Base-by-base conservation (phyloP, 2,797 vertebrate genomes). In the Trachurus trachurus region DNA sequence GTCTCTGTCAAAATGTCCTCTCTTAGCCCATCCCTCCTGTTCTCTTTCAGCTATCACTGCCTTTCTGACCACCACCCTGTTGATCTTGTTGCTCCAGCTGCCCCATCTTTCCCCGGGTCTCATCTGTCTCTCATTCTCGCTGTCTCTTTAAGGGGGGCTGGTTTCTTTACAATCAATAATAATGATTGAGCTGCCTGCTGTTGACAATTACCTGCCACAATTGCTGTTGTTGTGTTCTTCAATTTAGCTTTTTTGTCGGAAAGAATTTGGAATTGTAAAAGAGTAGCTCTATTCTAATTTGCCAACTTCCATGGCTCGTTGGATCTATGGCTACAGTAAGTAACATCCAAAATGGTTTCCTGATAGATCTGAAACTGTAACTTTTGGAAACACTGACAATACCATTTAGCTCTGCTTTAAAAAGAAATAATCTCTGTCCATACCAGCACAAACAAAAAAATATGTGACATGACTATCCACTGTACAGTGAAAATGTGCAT, bases 141-240 rank as follows among this genome's bases (percentile, higher is more conserved):
- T 44, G 7, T 74, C 66, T 74, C 50, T 39, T 59, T 54, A 8
- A 57, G 39, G 42, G 76, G 31, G 52, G 42, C 53, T 64, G 56
- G 54, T 78, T 85, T 80, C 58, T 54, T 71, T 56, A 74, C 69
- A 79, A 82, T 91, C 86, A 67, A 86, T 91, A 85, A 74, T 81
- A 89, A 82, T 85, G 83, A 87, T 84, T 83, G 63, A 86, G 72
- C 78, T 66, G 84, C 75, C 74, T 83, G 80, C 68, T 86, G 66
- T 76, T 83, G 85, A 88, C 88, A 78, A 89, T 87, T 81, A 86
- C 74, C 81, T 59, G 58, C 75, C 74, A 84, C 66, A 78, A 83
- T 63, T 75, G 69, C 52, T 80, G 71, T 66, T 73, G 63, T 74
- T 78, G 70, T 73, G 42, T 69, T 80, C 31, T 54, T 64, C 60